A percentile compares a stretch with the other conserved stretches of the same genome.
These are phyloP conservation scores for Actinopyga echinites DNA, from an alignment of 53 echinoderm and acorn worm species.

Conservation along the genomic window DNA sequence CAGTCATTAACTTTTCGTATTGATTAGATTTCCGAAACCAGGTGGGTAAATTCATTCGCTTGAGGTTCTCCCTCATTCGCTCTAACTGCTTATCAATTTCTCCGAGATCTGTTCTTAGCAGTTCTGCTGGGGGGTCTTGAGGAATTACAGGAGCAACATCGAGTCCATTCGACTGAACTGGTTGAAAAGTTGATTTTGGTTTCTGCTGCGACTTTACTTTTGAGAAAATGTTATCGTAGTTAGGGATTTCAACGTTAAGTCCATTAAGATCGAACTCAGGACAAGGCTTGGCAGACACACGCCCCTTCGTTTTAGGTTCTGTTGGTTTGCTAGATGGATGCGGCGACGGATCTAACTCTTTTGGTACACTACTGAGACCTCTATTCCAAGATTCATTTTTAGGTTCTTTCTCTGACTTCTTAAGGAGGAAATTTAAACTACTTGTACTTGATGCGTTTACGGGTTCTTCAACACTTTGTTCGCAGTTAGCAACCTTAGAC, in stretches of 20 bases:
- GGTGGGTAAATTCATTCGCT: slow-evolving; percentile 53
- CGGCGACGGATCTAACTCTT: neutral
- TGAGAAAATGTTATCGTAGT: slow-evolving; percentile 31
- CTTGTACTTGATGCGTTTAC: neutral
- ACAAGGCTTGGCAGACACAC: slow-evolving; percentile 19
- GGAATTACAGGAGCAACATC: slow-evolving; percentile 24
- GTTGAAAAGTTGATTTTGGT: neutral
- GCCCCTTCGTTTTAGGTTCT: neutral
- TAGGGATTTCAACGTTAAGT: slow-evolving; percentile 15
- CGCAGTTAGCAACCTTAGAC: too few relatives aligned
- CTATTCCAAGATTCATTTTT: neutral
- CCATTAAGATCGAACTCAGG: slow-evolving; percentile 1
- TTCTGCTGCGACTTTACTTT: slow-evolving; percentile 17
- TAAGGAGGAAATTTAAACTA: neutral
- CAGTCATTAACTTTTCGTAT: slow-evolving; percentile 55
- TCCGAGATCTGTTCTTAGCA: slow-evolving; percentile 37
- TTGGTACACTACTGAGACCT: neutral
- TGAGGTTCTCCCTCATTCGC: slow-evolving; percentile 62
- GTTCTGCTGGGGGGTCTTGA: neutral
- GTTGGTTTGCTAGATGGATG: neutral
- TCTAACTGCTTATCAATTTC: slow-evolving; percentile 58
- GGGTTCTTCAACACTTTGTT: neutral
- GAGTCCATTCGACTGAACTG: neutral
- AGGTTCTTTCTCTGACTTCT: too few relatives aligned
- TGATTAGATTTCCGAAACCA: slow-evolving; percentile 66